Percentiles rank a stretch among this genome's conserved stretches.
Conservation (phyloP, 1,140 invertebrate genomes). For the Drosophila funebris region DNA sequence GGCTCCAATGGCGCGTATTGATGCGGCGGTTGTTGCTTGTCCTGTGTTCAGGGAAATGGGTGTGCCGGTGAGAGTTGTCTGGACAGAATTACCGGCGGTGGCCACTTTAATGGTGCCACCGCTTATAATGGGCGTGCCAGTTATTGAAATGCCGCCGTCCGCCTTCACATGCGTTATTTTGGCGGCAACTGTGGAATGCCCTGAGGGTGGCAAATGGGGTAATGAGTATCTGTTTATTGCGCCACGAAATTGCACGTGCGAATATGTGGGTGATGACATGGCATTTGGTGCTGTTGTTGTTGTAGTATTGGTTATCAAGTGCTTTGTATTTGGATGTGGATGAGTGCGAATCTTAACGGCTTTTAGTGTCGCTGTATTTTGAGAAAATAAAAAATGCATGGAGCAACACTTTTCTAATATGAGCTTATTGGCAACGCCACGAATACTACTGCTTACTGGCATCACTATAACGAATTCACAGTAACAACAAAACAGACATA, state of each 20-base stretch:
- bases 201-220: constrained; percentile 69
- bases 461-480: constrained; percentile 58
- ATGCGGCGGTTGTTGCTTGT: constrained; percentile 64
- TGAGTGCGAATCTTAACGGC: constrained; percentile 74
- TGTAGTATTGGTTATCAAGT: constrained; percentile 45
- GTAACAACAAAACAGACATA: constrained; percentile 68
- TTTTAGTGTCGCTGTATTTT: constrained; percentile 61
- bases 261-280: constrained; percentile 55
- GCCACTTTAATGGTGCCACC: constrained; percentile 76
- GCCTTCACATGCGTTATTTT: constrained; percentile 79
- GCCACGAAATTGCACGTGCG: constrained; percentile 65
- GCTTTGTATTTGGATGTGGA: constrained; percentile 47
- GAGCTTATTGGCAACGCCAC: constrained; percentile 30
- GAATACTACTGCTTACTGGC: constrained; percentile 24
- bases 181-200: constrained; percentile 70
- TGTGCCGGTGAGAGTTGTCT: constrained; percentile 60
- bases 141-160: constrained; percentile 67
- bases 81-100: constrained; percentile 48
- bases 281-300: constrained; percentile 47
- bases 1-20: constrained; percentile 70
- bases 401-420: constrained; percentile 10
- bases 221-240: constrained; percentile 75
- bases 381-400: constrained; percentile 25
- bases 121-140: constrained; percentile 64
- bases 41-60: constrained; percentile 67